Evolutionary conservation across 2,888 invertebrate genomes (phyloP).

Genomic region (Andrena camellia): DNA sequence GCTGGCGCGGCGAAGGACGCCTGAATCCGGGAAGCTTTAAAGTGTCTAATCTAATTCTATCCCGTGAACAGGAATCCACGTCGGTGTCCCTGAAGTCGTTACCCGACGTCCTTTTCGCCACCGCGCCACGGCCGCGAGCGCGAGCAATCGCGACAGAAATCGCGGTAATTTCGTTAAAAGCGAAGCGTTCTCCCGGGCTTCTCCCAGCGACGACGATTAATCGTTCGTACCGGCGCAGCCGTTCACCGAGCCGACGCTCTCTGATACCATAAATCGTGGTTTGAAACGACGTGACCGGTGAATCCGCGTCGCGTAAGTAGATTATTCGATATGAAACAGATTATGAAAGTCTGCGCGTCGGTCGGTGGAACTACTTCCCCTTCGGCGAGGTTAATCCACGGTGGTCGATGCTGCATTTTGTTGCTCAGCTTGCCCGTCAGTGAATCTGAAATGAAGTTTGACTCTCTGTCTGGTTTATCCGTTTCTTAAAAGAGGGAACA

Average conservation of each 20-base stretch:
- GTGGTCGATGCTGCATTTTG: slow-evolving; percentile 39
- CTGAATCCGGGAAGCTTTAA: not conserved
- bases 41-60: not conserved
- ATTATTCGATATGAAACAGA: slow-evolving; percentile 71
- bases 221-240: slow-evolving; percentile 44
- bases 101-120: not conserved
- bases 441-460: not conserved
- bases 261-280: slow-evolving; percentile 66
- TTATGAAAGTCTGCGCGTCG: slow-evolving; percentile 56
- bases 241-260: slow-evolving; percentile 50
- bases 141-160: slow-evolving; percentile 35
- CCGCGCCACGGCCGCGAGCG: not conserved
- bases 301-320: slow-evolving; percentile 66
- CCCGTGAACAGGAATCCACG: not conserved
- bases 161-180: slow-evolving; percentile 50
- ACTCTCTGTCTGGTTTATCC: no score
- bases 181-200: slow-evolving; percentile 18
- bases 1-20: not conserved
- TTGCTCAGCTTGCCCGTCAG: not conserved
- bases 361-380: slow-evolving; percentile 35
- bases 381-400: slow-evolving; percentile 41
- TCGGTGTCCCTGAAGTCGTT: not conserved
- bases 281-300: slow-evolving; percentile 59
- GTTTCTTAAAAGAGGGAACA: no score
- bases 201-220: slow-evolving; percentile 61